Conservation (phyloP, 2,888 invertebrate species). For the Melangyna quadrimaculata region DNA sequence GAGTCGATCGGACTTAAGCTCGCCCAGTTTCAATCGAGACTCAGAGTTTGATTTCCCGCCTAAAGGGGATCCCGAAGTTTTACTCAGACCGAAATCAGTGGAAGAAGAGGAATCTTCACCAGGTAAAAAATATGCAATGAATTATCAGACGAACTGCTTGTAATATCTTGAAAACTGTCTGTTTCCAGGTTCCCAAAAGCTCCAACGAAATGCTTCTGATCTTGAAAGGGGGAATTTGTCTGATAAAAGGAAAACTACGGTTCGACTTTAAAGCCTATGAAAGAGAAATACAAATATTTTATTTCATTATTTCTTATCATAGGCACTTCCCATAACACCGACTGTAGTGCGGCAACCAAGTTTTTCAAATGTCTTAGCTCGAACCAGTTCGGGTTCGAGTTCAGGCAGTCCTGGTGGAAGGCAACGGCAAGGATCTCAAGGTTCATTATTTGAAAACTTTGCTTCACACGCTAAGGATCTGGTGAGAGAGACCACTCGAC, state of each 20-base stretch:
- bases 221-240: slow-evolving; percentile 73
- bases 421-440: slow-evolving; percentile 90
- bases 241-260: slow-evolving; percentile 76
- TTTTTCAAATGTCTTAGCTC: slow-evolving; percentile 83
- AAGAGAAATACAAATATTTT: neutral
- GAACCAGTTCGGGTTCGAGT: slow-evolving; percentile 85
- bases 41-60: slow-evolving; percentile 85
- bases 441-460: slow-evolving; percentile 93
- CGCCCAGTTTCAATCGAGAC: slow-evolving; percentile 87
- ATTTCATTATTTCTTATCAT: neutral
- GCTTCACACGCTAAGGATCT: slow-evolving; percentile 94
- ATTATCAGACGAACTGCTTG: neutral
- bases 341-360: slow-evolving; percentile 82
- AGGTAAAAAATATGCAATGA: neutral
- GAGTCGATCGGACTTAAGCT: slow-evolving; percentile 86
- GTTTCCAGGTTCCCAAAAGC: slow-evolving; percentile 79
- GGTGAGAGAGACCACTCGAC: slow-evolving; percentile 92
- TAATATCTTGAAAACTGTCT: neutral
- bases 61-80: slow-evolving; percentile 78
- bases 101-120: slow-evolving; percentile 74
- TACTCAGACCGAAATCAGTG: slow-evolving; percentile 81
- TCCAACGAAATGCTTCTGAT: slow-evolving; percentile 76
- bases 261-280: slow-evolving; percentile 68
- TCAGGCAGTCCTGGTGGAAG: slow-evolving; percentile 82
- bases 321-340: slow-evolving; percentile 83